phyloP scores from a whole-genome alignment of 2,797 vertebrate species.

The Gambusia yucatana region DNA sequence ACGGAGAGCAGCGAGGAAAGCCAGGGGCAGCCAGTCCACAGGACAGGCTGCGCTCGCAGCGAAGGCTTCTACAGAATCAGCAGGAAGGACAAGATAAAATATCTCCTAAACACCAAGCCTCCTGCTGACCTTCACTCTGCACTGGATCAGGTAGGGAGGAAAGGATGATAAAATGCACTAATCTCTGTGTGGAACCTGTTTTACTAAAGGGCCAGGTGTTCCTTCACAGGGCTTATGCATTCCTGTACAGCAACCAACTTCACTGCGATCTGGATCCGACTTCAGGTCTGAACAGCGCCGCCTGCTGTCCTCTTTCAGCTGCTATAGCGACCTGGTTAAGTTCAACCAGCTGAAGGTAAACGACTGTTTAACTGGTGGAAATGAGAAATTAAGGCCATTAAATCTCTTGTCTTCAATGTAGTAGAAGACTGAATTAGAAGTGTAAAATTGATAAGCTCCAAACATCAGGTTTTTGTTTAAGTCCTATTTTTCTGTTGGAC shows the following conservation, averaged over 20 bases:
- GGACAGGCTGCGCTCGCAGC: slow-evolving; percentile 90
- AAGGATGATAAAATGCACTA: not conserved
- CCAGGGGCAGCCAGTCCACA: slow-evolving; percentile 83
- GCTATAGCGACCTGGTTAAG: slow-evolving; percentile 95
- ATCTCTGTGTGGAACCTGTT: not conserved
- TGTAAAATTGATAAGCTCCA: not conserved
- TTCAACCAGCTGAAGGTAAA: slow-evolving; percentile 98
- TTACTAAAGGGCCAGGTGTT: not conserved
- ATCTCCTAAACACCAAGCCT: slow-evolving; percentile 84
- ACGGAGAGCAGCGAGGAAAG: slow-evolving; percentile 83
- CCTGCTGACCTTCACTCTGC: slow-evolving; percentile 80
- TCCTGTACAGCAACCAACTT: slow-evolving; percentile 84
- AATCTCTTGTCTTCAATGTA: not conserved
- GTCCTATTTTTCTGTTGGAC: not conserved
- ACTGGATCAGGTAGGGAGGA: slow-evolving; percentile 84
- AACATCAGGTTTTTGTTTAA: not conserved
- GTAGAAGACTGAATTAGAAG: not conserved
- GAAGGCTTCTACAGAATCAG: slow-evolving; percentile 97
- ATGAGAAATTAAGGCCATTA: not conserved
- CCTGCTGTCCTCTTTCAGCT: slow-evolving; percentile 93
- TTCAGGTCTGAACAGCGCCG: slow-evolving; percentile 94
- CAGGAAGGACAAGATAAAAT: slow-evolving; percentile 91
- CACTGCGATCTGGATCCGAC: slow-evolving; percentile 91
- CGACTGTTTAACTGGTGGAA: no score
- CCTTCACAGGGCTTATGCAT: slow-evolving; percentile 83